Conservation (phyloP, 2,113 vertebrate species). For the Hypanus sabinus region DNA sequence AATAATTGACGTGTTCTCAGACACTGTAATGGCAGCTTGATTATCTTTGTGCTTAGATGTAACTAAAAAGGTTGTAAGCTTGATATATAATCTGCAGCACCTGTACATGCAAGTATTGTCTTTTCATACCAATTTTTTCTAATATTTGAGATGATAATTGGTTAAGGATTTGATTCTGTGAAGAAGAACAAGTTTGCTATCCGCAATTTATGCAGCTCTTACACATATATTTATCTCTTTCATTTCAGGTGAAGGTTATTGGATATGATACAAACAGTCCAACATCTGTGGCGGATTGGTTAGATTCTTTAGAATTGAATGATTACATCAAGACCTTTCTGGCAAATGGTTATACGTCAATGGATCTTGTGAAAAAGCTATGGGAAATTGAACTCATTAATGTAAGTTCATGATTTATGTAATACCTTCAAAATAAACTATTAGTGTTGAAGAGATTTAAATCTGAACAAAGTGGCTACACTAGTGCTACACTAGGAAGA, state of each 20-base stretch:
- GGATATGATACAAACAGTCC: slow-evolving; percentile 90
- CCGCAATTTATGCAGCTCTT: not conserved
- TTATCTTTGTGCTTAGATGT: not conserved
- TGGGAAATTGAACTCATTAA: slow-evolving; percentile 98
- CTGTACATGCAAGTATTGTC: not conserved
- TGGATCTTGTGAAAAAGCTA: slow-evolving; percentile 97
- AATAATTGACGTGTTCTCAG: not conserved
- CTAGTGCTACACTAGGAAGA: not conserved
- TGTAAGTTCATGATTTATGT: slow-evolving; percentile 62
- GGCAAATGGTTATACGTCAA: slow-evolving; percentile 93
- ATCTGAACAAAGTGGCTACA: not conserved
- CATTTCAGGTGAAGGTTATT: slow-evolving; percentile 77
- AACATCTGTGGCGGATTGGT: slow-evolving; percentile 90
- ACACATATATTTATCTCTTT: slow-evolving; percentile 6
- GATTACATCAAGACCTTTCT: slow-evolving; percentile 97
- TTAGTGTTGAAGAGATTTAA: slow-evolving; percentile 21
- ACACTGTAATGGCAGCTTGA: not conserved
- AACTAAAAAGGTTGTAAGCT: not conserved
- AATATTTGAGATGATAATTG: not conserved
- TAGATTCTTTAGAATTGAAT: slow-evolving; percentile 90
- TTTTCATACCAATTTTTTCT: not conserved
- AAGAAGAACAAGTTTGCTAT: not conserved
- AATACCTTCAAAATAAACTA: not conserved
- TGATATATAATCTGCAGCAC: not conserved
- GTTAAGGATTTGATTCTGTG: not conserved